These are phyloP conservation scores for Amblyornis subalaris DNA, from an alignment of 2,113 vertebrate species.

Conservation along the genomic window DNA sequence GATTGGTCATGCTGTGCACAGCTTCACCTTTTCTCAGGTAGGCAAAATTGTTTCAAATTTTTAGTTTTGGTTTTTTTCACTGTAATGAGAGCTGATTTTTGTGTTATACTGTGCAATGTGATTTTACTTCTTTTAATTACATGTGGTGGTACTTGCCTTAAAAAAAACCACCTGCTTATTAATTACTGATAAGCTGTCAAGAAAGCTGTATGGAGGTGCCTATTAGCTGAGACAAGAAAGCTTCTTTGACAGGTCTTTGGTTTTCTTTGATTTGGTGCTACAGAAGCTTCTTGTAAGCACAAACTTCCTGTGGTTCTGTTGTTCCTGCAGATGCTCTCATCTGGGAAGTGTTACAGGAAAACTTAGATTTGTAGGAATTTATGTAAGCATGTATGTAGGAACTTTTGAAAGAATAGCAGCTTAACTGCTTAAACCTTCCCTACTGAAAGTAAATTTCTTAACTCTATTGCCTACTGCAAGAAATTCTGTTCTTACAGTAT, in stretches of 20 bases:
- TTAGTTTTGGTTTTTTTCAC: neutral
- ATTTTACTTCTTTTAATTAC: neutral
- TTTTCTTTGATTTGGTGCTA: neutral
- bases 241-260: neutral
- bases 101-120: neutral
- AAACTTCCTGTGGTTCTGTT: neutral
- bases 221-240: neutral
- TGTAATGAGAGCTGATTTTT: neutral
- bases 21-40: constrained; percentile 85
- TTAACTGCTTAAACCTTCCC: neutral
- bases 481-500: neutral
- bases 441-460: neutral
- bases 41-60: neutral
- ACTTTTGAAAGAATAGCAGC: neutral
- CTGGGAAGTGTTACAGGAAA: neutral
- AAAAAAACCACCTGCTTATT: neutral
- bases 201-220: neutral
- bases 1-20: constrained; percentile 77
- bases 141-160: neutral
- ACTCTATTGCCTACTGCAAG: neutral
- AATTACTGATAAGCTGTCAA: neutral
- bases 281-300: neutral
- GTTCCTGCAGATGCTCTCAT: neutral
- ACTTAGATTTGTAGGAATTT: neutral
- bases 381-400: neutral